Percentiles rank a stretch among this genome's conserved stretches.
Evolutionary conservation across 2,113 vertebrate species (phyloP).

Genomic region (Heloderma charlesbogerti): DNA sequence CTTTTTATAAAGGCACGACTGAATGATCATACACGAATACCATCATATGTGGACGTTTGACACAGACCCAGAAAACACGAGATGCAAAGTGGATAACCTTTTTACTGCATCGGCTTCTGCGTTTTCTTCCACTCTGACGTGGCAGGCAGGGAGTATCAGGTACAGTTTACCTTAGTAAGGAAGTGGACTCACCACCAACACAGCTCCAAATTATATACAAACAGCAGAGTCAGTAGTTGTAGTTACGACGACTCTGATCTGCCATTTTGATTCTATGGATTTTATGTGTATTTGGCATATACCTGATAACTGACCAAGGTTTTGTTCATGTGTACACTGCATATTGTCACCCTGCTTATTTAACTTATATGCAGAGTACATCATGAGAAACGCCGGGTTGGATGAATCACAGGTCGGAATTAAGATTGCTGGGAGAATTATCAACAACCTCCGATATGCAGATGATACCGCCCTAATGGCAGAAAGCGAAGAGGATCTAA

Average conservation of each 20-base stretch:
- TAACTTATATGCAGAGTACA: no score
- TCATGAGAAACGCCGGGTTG: no score
- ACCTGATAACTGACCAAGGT: not conserved
- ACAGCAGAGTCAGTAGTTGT: not conserved
- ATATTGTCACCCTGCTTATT: no score
- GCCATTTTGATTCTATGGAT: not conserved
- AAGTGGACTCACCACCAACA: not conserved
- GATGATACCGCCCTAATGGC: no score
- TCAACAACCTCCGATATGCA: no score
- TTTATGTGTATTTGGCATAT: not conserved
- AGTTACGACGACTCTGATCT: not conserved
- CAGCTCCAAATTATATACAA: not conserved
- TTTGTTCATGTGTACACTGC: not conserved
- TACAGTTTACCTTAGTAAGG: not conserved
- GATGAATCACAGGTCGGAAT: no score
- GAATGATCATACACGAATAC: not conserved
- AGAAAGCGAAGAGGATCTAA: no score
- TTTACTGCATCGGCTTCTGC: not conserved
- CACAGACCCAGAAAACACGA: not conserved
- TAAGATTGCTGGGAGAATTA: no score
- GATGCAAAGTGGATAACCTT: not conserved
- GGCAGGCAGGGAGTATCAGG: not conserved
- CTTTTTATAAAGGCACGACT: not conserved
- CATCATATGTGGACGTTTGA: not conserved
- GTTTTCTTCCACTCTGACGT: not conserved